Conservation (phyloP, 2,797 vertebrate species). For the Glyptemys insculpta region DNA sequence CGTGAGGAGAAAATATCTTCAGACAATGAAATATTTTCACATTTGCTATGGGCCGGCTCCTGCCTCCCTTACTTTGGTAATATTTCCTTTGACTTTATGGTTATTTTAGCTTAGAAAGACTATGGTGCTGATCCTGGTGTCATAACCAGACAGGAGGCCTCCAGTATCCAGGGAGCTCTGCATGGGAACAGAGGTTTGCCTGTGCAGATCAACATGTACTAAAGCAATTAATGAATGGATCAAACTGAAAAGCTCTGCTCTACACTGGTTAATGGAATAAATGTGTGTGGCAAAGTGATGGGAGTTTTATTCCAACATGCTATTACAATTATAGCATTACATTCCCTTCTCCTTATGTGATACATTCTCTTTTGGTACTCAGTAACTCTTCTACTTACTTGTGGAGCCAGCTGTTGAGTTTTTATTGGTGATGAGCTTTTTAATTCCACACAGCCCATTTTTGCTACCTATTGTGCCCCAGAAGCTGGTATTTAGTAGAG, state of each 20-base stretch:
- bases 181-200: background rate
- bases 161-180: rapidly evolving
- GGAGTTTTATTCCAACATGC: background rate
- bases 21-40: rapidly evolving
- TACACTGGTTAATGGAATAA: background rate
- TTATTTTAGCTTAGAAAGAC: background rate
- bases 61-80: background rate
- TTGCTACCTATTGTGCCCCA: background rate
- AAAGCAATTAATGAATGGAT: background rate
- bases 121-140: background rate
- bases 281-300: background rate
- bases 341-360: rapidly evolving
- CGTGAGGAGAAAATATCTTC: background rate
- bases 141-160: background rate
- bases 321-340: no score
- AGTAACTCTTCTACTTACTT: background rate
- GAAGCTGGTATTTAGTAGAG: background rate
- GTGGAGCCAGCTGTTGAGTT: background rate
- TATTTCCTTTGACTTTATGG: background rate
- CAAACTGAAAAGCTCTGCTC: background rate
- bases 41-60: background rate
- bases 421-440: background rate
- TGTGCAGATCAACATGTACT: background rate
- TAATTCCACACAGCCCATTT: background rate
- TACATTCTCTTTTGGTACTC: rapidly evolving